A percentile compares a stretch with the other conserved stretches of the same genome.
Evolutionary conservation across 2,797 vertebrate genomes (phyloP).

Genomic region (Kryptopterus vitreolus): DNA sequence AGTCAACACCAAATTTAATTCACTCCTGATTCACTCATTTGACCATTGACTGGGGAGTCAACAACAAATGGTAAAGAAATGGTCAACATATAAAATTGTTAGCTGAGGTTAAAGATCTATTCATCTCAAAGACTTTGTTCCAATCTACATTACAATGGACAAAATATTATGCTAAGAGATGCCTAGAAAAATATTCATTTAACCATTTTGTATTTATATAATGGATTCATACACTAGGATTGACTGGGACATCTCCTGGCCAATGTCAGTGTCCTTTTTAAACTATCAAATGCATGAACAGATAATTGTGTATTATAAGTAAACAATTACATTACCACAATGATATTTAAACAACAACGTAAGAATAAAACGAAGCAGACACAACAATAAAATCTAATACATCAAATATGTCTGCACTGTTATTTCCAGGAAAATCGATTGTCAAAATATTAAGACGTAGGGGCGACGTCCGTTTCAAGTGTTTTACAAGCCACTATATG

Average conservation of each 20-base stretch:
- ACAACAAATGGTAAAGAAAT: not conserved
- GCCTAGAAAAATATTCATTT: not conserved
- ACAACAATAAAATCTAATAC: not conserved
- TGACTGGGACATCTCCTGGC: no score
- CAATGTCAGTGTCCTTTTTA: not conserved
- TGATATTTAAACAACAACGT: not conserved
- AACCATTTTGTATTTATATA: not conserved
- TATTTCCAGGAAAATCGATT: not conserved
- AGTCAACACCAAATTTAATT: not conserved
- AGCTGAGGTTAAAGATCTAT: not conserved
- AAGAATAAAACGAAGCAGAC: not conserved
- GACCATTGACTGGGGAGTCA: not conserved
- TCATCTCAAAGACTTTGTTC: no score
- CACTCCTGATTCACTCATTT: not conserved
- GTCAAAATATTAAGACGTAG: not conserved
- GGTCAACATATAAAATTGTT: not conserved
- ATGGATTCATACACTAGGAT: not conserved
- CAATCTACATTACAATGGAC: not conserved
- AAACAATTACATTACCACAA: not conserved
- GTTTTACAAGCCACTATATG: not conserved
- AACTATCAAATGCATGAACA: not conserved
- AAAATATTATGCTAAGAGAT: not conserved
- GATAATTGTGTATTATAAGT: not conserved
- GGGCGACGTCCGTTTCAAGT: not conserved
- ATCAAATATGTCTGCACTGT: not conserved